A percentile compares a stretch with the other conserved stretches of the same genome.
phyloP scores from a whole-genome alignment of 2,113 vertebrate genomes.

The Antechinus stuartii region DNA sequence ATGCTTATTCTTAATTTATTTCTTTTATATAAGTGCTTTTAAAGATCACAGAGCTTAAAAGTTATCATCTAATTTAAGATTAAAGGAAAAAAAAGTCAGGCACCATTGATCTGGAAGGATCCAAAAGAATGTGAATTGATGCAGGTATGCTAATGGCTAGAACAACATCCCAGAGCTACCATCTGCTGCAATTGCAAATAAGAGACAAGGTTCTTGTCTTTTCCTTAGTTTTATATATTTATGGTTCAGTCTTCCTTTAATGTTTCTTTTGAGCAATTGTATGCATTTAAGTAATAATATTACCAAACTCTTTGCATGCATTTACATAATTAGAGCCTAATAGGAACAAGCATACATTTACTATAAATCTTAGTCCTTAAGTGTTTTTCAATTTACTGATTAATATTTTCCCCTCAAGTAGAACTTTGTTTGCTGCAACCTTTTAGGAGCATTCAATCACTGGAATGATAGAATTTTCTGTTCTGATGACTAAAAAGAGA shows the following conservation, averaged over 20 bases:
- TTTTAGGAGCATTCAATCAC: slow-evolving; percentile 47
- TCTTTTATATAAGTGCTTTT: neutral
- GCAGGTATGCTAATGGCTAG: neutral
- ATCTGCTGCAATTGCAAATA: slow-evolving; percentile 32
- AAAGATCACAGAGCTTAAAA: neutral
- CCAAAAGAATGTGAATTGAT: slow-evolving; percentile 46
- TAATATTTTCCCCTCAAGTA: slow-evolving; percentile 64
- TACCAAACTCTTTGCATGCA: slow-evolving; percentile 64
- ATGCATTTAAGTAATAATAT: slow-evolving; percentile 63
- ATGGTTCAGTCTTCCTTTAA: slow-evolving; percentile 29
- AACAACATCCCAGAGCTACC: slow-evolving; percentile 36
- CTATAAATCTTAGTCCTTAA: slow-evolving; percentile 51
- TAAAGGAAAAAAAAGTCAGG: slow-evolving; percentile 30
- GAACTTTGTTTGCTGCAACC: slow-evolving; percentile 58
- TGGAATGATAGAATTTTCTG: slow-evolving; percentile 33
- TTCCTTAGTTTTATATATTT: slow-evolving; percentile 29
- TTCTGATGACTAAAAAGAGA: slow-evolving; percentile 56
- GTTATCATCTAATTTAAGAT: slow-evolving; percentile 42
- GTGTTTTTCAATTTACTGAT: slow-evolving; percentile 67
- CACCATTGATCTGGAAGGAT: slow-evolving; percentile 34
- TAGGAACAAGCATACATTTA: slow-evolving; percentile 66
- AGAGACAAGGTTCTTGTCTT: neutral
- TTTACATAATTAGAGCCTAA: slow-evolving; percentile 73
- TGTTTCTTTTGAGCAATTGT: slow-evolving; percentile 57
- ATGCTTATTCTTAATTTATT: neutral